Base-by-base conservation (phyloP, 2,888 invertebrate genomes). In the Candidula unifasciata region DNA sequence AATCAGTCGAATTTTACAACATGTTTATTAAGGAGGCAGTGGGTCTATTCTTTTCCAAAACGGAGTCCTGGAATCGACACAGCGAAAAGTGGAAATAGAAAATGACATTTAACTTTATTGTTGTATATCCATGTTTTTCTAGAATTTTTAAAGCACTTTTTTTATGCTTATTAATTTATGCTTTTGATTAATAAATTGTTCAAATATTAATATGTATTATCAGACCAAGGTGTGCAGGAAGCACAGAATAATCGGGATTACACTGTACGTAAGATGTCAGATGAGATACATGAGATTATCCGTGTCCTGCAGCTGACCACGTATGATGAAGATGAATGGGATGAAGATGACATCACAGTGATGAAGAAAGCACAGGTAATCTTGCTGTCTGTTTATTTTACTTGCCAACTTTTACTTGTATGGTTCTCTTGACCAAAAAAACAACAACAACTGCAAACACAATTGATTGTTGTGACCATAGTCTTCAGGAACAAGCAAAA, bases 241-340 rank as follows among this genome's bases (percentile, higher is more conserved):
- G 98, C 99, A 0, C 98, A 97, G 0, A 98, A 98, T 93, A 99
- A 99, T 94, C 96, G 99, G 84, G 98, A 99, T 93, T 99, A 99
- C 92, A 95, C 99, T 52, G 96, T 98, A 16, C 94, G 96, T 95
- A 95, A 98, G 88, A 99, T 99, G 98, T 97, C 97, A 0, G 99
- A 99, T 92, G 99, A 99, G 93, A 97, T 99, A 89, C 98, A 99
- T 93, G 99, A 99, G 95, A 99, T 99, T 87, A 99, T 99, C 90
- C 96, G 98, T 73, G 99, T 99, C 8, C 95, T 99, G 1, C 99
- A 99, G 94, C 94, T 99, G 92, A 99, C 99, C 18, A 99, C 99
- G 10, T 99, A 99, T 93, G 99, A 99, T 90, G 99, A 99, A 93
- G 99, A 99, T 91, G 98, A 99, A 92, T 99, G 99, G 94, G 99